Evolutionary conservation across 2,797 vertebrate genomes (phyloP), one percentile per base, ranked within the genome.

Genomic region (Adelosebastes latens): DNA sequence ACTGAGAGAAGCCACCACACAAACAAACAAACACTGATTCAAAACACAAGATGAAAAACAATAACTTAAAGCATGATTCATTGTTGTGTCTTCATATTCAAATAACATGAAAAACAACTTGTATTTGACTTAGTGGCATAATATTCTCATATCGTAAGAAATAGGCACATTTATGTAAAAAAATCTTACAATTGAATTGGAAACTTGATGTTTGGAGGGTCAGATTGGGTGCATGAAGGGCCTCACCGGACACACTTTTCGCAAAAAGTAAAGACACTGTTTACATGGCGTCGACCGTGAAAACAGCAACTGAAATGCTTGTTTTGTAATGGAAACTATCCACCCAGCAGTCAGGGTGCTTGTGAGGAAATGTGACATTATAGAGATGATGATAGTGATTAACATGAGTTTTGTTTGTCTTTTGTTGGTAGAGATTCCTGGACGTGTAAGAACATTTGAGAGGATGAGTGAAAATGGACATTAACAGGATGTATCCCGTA

Each of bases 331-430:
- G 64, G 73, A 84, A 87, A 72, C 25, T 6, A 63, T 9, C 53
- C 81, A 75, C 64, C 75, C 58, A 42, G 79, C 72, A 83, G 77
- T 69, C 29, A 58, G 24, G 1, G n/a, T 52, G 89, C 67, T 53
- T 85, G 59, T 20, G 79, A 72, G 31, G 58, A 86, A 71, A 80
- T 39, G 71, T 60, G 24, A 66, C 62, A 46, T 55, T 20, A 74
- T 3, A 7, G 42, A 64, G 67, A 62, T 81, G 81, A 90, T 86
- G 77, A 83, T 29, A 84, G 84, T 81, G 25, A 66, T 84, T 75
- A 63, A 13, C 34, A 9, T 64, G 65, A 78, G 49, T 25, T 81
- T 22, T 72, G 73, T 87, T 79, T 80, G 24, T 60, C 8, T 75
- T 6, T 61, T 73, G 10, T 5, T 65, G 62, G 81, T 55, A 31